Conservation (phyloP, 1,140 invertebrate species). For the Coenobita brevimanus region DNA sequence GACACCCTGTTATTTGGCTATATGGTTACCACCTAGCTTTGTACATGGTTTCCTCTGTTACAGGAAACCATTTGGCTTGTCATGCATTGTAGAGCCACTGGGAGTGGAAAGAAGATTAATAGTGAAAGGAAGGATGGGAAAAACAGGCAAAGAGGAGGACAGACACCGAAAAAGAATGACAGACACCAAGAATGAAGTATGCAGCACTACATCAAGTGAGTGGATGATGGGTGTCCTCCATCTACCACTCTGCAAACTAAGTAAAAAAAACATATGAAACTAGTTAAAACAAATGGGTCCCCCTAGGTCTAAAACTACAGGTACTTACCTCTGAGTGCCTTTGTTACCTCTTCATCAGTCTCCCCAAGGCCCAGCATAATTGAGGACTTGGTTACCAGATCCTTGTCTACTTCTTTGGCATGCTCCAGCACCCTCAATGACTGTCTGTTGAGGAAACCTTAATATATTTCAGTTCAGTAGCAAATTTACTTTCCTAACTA, state of each 20-base stretch:
- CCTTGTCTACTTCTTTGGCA: constrained; percentile 84
- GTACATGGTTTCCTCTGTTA: too few species aligned
- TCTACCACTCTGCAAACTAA: neutral
- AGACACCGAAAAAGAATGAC: too few species aligned
- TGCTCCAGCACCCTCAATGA: constrained; percentile 86
- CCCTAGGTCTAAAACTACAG: neutral
- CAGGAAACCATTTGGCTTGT: too few species aligned
- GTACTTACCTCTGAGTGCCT: constrained; percentile 84
- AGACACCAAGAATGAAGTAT: too few species aligned
- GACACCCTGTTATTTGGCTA: too few species aligned
- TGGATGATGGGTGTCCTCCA: too few species aligned
- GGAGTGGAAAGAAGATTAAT: too few species aligned
- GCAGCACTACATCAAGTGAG: too few species aligned
- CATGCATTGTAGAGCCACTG: too few species aligned
- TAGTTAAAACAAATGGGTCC: neutral
- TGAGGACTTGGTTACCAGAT: constrained; percentile 96
- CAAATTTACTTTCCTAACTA: too few species aligned
- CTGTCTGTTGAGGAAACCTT: constrained; percentile 78
- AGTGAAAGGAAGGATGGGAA: neutral
- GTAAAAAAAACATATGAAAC: neutral
- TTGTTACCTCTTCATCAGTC: constrained; percentile 90
- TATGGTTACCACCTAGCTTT: too few species aligned
- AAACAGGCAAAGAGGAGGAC: neutral
- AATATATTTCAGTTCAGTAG: neutral
- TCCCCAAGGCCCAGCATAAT: constrained; percentile 99